phyloP scores from a whole-genome alignment of 2,113 vertebrate genomes.

The Phocoena sinus region DNA sequence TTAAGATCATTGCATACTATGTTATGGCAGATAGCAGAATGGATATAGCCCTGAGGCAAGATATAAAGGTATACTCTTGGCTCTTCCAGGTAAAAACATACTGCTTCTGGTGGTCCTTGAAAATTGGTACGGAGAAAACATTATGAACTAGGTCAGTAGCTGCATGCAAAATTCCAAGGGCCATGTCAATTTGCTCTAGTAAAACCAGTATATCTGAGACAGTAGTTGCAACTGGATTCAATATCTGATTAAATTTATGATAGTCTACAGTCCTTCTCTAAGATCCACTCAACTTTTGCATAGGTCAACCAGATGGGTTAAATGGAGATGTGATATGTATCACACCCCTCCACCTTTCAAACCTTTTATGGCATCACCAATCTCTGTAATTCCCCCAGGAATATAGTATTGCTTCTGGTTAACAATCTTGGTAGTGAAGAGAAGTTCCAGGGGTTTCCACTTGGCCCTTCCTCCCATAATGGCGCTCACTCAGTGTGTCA shows the following conservation, averaged over 20 bases:
- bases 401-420: background rate
- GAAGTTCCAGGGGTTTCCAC: background rate
- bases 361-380: background rate
- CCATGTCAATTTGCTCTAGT: background rate
- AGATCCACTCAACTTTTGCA: background rate
- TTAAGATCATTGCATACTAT: background rate
- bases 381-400: background rate
- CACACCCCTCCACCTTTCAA: background rate
- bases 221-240: background rate
- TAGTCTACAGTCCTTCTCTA: background rate
- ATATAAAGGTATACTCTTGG: background rate
- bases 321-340: background rate
- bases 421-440: background rate
- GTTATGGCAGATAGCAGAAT: background rate
- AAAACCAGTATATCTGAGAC: background rate
- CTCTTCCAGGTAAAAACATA: background rate
- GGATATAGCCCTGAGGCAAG: background rate
- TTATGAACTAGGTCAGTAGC: background rate
- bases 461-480: background rate
- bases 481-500: background rate
- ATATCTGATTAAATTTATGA: background rate
- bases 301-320: background rate
- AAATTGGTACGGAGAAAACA: background rate
- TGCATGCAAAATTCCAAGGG: background rate
- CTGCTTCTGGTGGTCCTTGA: background rate